A percentile compares a stretch with the other conserved stretches of the same genome.
Conservation (phyloP, 2,888 invertebrate genomes). For the Elysia crispata region DNA sequence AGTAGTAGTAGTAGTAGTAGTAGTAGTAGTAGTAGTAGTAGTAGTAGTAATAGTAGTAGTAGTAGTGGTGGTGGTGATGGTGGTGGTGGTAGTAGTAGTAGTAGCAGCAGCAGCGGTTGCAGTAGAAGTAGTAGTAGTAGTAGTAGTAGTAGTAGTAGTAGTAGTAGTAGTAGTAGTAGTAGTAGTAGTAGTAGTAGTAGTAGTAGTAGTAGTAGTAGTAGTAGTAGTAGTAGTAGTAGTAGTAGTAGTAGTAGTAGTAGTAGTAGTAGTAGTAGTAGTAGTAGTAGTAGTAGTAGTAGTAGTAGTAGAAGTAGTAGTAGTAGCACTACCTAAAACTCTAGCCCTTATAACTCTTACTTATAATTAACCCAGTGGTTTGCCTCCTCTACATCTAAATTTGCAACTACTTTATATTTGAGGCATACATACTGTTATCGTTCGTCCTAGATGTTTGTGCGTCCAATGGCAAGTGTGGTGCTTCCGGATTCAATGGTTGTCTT, state of each 20-base stretch:
- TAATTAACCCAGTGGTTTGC: too few species aligned
- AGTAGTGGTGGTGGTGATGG: constrained; percentile 40
- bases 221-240: constrained; percentile 15
- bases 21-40: too few species aligned
- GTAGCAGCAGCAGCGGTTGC: too few species aligned
- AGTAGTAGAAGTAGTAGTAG: constrained; percentile 42
- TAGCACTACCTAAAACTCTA: constrained; percentile 40
- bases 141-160: constrained; percentile 46
- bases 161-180: constrained; percentile 46
- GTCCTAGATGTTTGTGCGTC: too few species aligned
- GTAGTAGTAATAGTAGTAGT: constrained; percentile 41
- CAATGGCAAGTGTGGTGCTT: too few species aligned
- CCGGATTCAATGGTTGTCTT: too few species aligned
- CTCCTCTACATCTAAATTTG: too few species aligned
- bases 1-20: too few species aligned
- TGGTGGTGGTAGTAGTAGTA: constrained; percentile 25
- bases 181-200: constrained; percentile 47
- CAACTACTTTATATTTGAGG: too few species aligned
- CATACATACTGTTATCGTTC: too few species aligned
- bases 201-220: constrained; percentile 28
- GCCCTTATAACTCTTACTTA: too few species aligned
- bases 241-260: constrained; percentile 15
- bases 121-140: too few species aligned
- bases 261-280: constrained; percentile 41
- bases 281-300: constrained; percentile 41